Percentiles rank a stretch among this genome's conserved stretches.
phyloP scores from a whole-genome alignment of 2,888 invertebrate species.

The Cotesia congregata region DNA sequence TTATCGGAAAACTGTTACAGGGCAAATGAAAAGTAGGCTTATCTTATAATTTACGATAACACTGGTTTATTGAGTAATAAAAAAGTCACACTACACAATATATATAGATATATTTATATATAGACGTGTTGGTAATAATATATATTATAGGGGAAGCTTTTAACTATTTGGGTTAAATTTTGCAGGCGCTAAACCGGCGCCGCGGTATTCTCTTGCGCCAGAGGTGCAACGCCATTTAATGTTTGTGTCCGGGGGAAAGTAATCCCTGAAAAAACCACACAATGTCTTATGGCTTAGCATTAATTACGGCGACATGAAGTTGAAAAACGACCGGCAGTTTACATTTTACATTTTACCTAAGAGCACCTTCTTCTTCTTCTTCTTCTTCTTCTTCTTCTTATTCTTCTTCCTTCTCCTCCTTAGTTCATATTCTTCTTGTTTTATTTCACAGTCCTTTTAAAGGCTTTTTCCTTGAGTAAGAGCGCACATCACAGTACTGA shows the following conservation, averaged over 20 bases:
- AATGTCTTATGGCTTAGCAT: constrained; percentile 41
- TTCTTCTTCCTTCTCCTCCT: no score
- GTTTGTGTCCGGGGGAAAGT: constrained; percentile 11
- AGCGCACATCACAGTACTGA: constrained; percentile 13
- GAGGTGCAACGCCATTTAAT: background rate
- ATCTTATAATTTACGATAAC: constrained; percentile 64
- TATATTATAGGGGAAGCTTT: constrained; percentile 2
- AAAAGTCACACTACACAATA: constrained; percentile 53
- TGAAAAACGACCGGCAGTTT: constrained; percentile 42
- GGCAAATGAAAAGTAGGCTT: constrained; percentile 44
- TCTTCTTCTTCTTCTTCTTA: no score
- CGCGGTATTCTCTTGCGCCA: background rate
- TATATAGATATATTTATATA: background rate
- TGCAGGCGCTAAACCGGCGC: background rate
- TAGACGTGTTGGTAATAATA: background rate
- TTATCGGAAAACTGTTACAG: constrained; percentile 26
- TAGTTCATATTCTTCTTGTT: no score
- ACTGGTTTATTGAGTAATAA: constrained; percentile 67
- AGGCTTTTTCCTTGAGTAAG: constrained; percentile 19
- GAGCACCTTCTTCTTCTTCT: constrained; percentile 31
- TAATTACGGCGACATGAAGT: constrained; percentile 40
- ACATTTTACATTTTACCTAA: constrained; percentile 46
- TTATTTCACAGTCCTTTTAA: constrained; percentile 29
- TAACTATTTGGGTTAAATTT: constrained; percentile 7
- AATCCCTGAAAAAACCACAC: constrained; percentile 29